These are phyloP conservation scores for Apantesis nais DNA, from an alignment of 2,888 invertebrate genomes.

Conservation along the genomic window DNA sequence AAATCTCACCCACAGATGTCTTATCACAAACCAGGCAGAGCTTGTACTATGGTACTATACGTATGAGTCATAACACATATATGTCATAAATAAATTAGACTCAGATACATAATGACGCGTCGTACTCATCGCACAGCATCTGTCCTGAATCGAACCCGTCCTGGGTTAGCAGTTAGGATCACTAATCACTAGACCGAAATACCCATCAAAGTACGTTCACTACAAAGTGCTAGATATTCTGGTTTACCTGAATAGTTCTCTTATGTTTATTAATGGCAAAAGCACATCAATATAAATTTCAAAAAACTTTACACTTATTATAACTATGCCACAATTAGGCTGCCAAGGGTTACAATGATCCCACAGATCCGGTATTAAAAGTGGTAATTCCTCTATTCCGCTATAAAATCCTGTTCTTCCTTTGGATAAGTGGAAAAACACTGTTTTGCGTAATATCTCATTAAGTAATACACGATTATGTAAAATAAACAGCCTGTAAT, in stretches of 20 bases:
- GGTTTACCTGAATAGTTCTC: background rate
- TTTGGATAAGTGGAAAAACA: slow-evolving; percentile 46
- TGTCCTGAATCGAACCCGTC: too few relatives aligned
- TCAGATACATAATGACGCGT: too few relatives aligned
- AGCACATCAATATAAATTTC: background rate
- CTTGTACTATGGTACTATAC: too few relatives aligned
- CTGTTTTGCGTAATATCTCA: slow-evolving; percentile 55
- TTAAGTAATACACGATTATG: slow-evolving; percentile 61
- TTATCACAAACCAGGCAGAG: too few relatives aligned
- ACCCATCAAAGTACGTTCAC: too few relatives aligned
- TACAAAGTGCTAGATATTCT: background rate
- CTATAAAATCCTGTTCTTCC: slow-evolving; percentile 37
- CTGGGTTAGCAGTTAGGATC: too few relatives aligned
- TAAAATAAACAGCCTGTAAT: slow-evolving; percentile 55
- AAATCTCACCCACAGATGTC: too few relatives aligned
- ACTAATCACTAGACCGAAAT: too few relatives aligned
- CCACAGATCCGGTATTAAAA: background rate
- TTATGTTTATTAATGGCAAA: background rate
- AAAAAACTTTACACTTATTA: background rate
- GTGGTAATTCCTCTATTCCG: slow-evolving; percentile 41
- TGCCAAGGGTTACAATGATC: background rate
- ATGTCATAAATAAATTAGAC: too few relatives aligned
- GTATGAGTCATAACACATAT: too few relatives aligned
- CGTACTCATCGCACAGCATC: too few relatives aligned
- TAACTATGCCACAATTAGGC: slow-evolving; percentile 2